Base-by-base conservation (phyloP, 2,113 vertebrate genomes). In the Catharus bicknelli region DNA sequence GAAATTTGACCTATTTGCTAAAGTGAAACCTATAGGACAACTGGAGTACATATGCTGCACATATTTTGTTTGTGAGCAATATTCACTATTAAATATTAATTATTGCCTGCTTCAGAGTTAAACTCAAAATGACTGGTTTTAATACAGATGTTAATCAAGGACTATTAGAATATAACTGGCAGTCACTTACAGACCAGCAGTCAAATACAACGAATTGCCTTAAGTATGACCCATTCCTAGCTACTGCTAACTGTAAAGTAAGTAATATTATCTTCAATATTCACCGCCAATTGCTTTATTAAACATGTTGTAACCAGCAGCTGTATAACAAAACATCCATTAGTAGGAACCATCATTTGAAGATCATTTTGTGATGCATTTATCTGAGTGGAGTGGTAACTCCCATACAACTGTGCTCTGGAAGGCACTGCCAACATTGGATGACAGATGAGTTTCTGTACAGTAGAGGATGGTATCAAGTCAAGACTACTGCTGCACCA, bases 361-460 rank as follows among this genome's bases (percentile, higher is more conserved):
- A 90, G 86, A 83, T 42, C 88, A 73, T 18, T 69, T 57, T n/a
- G 20, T n/a, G 45, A 64, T 70, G 13, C 16, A 34, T 78, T 88
- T 74, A 61, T 81, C 29, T 72, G 38, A 90, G 80, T 3, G 4
- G 42, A 85, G 50, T 15, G 11, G 32, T 73, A 87, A 58, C 22
- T 85, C 47, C 78, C 20, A 61, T 3, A 73, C 6, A 38, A 23
- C 47, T 14, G 10, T 29, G 13, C 34, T 54, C n/a, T 55, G 32
- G 29, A 79, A 82, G 32, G 26, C 50, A 34, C 38, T 58, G 29
- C 6, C 54, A 90, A 19, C 8, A 64, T 27, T 10, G 19, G 22
- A 67, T 21, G 22, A 57, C 74, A 81, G 11, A 66, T 43, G 21
- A 69, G 5, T 19, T 81, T 63, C 69, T 48, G 25, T 27, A 55